phyloP scores from a whole-genome alignment of 2,113 vertebrate genomes.

The Syngnathoides biaculeatus region DNA sequence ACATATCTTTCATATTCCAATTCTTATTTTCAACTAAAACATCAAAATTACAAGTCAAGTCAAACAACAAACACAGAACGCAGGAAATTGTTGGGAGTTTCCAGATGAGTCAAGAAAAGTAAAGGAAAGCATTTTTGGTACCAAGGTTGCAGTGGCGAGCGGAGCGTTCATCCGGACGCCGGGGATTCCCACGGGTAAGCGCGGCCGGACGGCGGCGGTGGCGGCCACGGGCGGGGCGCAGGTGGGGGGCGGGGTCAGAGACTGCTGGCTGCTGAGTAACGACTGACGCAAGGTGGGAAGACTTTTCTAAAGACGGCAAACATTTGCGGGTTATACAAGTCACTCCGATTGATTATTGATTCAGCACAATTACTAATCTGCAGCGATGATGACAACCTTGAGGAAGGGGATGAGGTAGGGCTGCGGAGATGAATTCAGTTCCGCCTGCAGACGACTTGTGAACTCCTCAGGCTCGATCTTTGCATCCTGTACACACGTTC shows the following conservation, averaged over 20 bases:
- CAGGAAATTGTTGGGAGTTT: too few relatives aligned
- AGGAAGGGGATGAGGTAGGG: slow-evolving; percentile 89
- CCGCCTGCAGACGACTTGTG: slow-evolving; percentile 81
- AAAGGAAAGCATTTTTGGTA: slow-evolving; percentile 34
- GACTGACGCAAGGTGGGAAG: slow-evolving; percentile 83
- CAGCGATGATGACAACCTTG: slow-evolving; percentile 64
- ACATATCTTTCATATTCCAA: too few relatives aligned
- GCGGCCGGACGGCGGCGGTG: slow-evolving; percentile 63
- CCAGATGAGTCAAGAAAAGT: not conserved
- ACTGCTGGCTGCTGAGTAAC: slow-evolving; percentile 80
- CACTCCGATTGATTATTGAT: too few relatives aligned
- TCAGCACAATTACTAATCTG: too few relatives aligned
- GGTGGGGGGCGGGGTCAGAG: slow-evolving; percentile 66
- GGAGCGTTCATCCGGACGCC: slow-evolving; percentile 53
- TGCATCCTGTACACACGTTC: slow-evolving; percentile 73
- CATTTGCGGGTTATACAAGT: too few relatives aligned
- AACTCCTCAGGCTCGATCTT: slow-evolving; percentile 88
- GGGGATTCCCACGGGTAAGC: slow-evolving; percentile 54
- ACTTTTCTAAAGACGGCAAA: slow-evolving; percentile 75
- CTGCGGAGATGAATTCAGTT: slow-evolving; percentile 87
- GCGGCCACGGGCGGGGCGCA: slow-evolving; percentile 48
- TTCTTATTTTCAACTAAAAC: too few relatives aligned
- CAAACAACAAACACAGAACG: too few relatives aligned
- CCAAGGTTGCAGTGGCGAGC: slow-evolving; percentile 68
- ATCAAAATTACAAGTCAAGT: too few relatives aligned